phyloP scores from a whole-genome alignment of 2,113 vertebrate species.

The Seriola dumerili region DNA sequence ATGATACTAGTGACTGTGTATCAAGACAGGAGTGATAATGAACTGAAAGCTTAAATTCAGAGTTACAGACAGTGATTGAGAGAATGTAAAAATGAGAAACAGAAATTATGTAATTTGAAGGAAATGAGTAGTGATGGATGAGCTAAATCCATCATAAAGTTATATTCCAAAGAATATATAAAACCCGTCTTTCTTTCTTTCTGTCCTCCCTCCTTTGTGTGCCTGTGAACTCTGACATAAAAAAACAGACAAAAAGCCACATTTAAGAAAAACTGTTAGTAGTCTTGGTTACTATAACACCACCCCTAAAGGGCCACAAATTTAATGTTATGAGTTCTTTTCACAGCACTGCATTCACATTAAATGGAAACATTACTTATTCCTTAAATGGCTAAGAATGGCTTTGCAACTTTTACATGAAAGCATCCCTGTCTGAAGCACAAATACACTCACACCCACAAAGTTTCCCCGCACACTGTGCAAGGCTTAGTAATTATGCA shows the following conservation, averaged over 20 bases:
- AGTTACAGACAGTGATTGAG: slow-evolving; percentile 5
- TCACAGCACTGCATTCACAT: slow-evolving; percentile 2
- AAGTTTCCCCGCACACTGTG: slow-evolving; percentile 15
- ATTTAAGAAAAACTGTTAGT: not conserved
- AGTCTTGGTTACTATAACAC: not conserved
- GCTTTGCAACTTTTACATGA: slow-evolving; percentile 17
- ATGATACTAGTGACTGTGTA: slow-evolving; percentile 23
- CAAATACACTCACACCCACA: not conserved
- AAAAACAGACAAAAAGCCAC: not conserved
- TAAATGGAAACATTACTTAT: slow-evolving; percentile 15
- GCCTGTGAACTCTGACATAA: not conserved
- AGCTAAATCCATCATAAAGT: slow-evolving; percentile 39
- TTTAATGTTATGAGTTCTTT: slow-evolving; percentile 7
- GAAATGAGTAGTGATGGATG: slow-evolving; percentile 22
- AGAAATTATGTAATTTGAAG: slow-evolving; percentile 21
- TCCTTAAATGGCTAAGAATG: slow-evolving; percentile 31
- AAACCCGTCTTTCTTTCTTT: not conserved
- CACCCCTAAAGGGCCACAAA: not conserved
- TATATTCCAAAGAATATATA: not conserved
- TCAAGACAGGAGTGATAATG: slow-evolving; percentile 36
- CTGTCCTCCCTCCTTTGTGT: not conserved
- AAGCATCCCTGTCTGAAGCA: slow-evolving; percentile 10
- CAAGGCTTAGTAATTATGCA: slow-evolving; percentile 30
- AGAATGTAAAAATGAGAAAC: slow-evolving; percentile 21
- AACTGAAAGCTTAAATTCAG: slow-evolving; percentile 23